Percentiles rank a stretch among this genome's conserved stretches.
Conservation (phyloP, 2,797 vertebrate genomes). For the Crocidura indochinensis region DNA sequence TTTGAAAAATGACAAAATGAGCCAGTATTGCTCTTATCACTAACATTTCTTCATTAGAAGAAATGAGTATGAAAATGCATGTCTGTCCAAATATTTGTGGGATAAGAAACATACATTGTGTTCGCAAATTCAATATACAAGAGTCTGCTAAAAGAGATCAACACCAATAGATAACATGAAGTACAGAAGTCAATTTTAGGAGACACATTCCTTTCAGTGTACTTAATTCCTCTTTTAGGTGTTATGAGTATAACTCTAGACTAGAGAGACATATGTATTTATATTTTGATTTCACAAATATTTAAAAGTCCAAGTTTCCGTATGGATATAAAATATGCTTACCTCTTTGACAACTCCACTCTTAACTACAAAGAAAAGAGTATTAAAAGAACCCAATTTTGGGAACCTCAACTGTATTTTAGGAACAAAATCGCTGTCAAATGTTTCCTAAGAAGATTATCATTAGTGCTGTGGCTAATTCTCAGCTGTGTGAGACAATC, state of each 20-base stretch:
- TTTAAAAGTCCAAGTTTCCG: constrained; percentile 9
- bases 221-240: neutral
- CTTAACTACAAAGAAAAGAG: constrained; percentile 54
- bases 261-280: neutral
- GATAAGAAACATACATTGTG: neutral
- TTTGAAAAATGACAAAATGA: constrained; percentile 61
- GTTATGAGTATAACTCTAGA: constrained; percentile 33
- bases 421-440: constrained; percentile 10
- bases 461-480: neutral
- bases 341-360: constrained; percentile 40
- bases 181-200: neutral
- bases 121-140: constrained; percentile 1
- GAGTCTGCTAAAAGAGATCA: neutral
- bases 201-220: neutral
- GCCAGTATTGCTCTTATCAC: constrained; percentile 1
- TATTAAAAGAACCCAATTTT: constrained; percentile 11
- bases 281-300: neutral
- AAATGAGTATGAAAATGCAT: constrained; percentile 20
- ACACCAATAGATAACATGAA: neutral
- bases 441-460: constrained; percentile 14
- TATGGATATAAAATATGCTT: neutral
- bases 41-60: constrained; percentile 43
- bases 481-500: neutral
- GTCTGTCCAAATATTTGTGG: constrained; percentile 8
- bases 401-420: constrained; percentile 64